Evolutionary conservation across 2,113 vertebrate species (phyloP), one percentile per base, ranked within the genome.

Genomic region (Eleginops maclovinus): DNA sequence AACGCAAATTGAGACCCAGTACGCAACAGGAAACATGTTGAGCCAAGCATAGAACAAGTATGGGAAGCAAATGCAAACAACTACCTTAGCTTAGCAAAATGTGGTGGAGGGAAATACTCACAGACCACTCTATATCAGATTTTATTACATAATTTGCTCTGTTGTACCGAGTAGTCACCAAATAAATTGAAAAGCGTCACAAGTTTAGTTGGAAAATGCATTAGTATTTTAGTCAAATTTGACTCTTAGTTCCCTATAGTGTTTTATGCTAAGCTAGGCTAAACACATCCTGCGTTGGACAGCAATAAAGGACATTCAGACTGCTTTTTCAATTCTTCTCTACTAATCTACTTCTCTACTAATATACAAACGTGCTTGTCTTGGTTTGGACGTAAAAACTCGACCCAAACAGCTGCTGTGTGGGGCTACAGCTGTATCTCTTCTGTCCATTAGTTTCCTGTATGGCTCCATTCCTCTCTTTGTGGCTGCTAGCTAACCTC

Each of bases 401-500:
- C 11, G 36, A 54, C 79, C 36, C 41, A 50, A 50, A 21, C 14
- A 1, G 26, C 17, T 65, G 17, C 53, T 50, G n/a, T 62, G 28
- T 66, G n/a, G 2, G 61, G 43, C 15, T 22, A 17, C 16, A 65
- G 76, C 73, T 61, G 41, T 56, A 21, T 44, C 67, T 81, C 54
- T 22, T 65, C 55, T 84, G 58, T 78, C 58, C 41, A 5, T 40
- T 44, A 51, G 74, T 63, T 73, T 49, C 65, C 21, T 74, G 44
- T 63, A 28, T 59, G 83, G 22, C 66, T 65, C 55, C 24, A 54
- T 65, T 82, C 62, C 59, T 82, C 40, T 67, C 44, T 51, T 47
- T 62, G 51, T 78, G 64, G 75, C 75, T 83, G 77, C 83, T 76
- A n/a, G 58, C 89, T 90, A 86, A 89, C 87, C 55, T 78, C 73